Evolutionary conservation across 2,113 vertebrate genomes (phyloP).

Genomic region (Microcebus tavaratra): DNA sequence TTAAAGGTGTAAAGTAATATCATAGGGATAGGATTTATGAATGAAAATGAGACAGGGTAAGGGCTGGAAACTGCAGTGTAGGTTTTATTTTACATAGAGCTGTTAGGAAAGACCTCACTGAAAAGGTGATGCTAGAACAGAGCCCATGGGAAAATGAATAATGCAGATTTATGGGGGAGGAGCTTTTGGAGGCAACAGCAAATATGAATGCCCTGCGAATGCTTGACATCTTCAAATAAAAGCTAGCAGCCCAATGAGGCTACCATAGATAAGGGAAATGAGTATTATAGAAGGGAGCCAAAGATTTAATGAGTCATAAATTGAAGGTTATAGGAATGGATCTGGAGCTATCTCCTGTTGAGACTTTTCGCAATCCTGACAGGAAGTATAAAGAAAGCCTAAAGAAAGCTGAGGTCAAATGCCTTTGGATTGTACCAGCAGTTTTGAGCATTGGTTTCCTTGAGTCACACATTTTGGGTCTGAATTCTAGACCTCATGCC

Average conservation of each 20-base stretch:
- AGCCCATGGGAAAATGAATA: not conserved
- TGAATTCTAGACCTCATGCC: not conserved
- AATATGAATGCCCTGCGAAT: not conserved
- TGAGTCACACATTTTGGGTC: not conserved
- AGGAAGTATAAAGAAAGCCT: not conserved
- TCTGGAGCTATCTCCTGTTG: not conserved
- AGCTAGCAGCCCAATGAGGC: not conserved
- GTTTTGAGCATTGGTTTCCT: not conserved
- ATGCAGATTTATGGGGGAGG: not conserved
- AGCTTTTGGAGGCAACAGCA: not conserved
- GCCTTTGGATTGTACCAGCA: not conserved
- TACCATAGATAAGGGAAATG: not conserved
- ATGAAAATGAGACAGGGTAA: not conserved
- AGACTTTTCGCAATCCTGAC: not conserved
- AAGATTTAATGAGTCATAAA: not conserved
- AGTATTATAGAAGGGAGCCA: not conserved
- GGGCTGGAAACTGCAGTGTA: not conserved
- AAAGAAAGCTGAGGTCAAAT: not conserved
- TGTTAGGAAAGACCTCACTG: not conserved
- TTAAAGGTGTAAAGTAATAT: not conserved
- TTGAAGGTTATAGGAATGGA: not conserved
- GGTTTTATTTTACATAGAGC: not conserved
- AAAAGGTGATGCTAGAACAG: not conserved
- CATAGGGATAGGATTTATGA: not conserved
- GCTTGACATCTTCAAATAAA: not conserved